phyloP scores from a whole-genome alignment of 2,797 vertebrate species.

The Rhabdomys pumilio region DNA sequence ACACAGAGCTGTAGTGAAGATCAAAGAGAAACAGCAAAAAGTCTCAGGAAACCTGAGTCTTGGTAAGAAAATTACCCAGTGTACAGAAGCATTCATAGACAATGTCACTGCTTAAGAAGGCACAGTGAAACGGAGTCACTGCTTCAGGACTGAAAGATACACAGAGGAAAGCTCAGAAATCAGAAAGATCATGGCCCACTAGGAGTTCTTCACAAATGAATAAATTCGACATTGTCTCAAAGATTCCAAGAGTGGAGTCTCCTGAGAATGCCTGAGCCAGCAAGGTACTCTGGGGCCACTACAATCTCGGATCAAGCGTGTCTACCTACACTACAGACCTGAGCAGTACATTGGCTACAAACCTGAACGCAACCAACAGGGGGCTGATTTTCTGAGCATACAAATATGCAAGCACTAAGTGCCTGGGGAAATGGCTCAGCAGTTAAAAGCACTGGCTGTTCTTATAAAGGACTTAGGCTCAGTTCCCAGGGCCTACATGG shows the following conservation, averaged over 20 bases:
- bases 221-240: not conserved
- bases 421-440: not conserved
- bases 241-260: not conserved
- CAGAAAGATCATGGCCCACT: not conserved
- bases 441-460: not conserved
- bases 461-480: not conserved
- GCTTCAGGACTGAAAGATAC: too few relatives aligned
- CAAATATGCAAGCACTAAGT: not conserved
- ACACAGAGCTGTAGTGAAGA: not conserved
- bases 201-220: not conserved
- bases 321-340: not conserved
- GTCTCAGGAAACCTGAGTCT: not conserved
- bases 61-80: not conserved
- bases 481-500: not conserved
- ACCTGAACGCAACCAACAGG: not conserved
- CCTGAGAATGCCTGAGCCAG: too few relatives aligned
- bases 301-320: not conserved
- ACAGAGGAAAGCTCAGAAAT: too few relatives aligned
- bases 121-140: not conserved
- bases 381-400: too few relatives aligned
- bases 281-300: not conserved
- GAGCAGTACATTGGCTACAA: not conserved
- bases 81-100: not conserved
- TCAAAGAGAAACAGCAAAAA: not conserved
- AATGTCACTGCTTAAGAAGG: not conserved